Conservation (phyloP, 2,888 invertebrate species). For the Trachelus stipa region DNA sequence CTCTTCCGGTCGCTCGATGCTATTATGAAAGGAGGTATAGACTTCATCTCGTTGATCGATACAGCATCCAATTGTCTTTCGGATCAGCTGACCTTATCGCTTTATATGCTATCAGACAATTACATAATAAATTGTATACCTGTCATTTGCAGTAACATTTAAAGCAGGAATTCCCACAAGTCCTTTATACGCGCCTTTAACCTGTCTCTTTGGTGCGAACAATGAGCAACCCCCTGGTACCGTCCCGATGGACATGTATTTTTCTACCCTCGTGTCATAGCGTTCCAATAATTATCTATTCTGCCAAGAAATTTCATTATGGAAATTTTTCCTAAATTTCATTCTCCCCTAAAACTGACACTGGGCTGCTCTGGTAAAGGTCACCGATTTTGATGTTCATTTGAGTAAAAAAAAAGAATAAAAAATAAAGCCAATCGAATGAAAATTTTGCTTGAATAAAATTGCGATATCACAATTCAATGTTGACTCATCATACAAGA, state of each 20-base stretch:
- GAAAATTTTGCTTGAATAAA: not conserved
- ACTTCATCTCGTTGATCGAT: not conserved
- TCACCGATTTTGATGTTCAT: not conserved
- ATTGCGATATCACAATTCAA: not conserved
- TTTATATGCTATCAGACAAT: not conserved
- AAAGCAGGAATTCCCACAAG: not conserved
- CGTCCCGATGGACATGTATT: not conserved
- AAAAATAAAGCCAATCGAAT: not conserved
- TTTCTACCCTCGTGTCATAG: not conserved
- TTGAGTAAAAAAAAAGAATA: not conserved
- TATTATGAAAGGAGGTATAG: not conserved
- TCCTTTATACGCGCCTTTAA: not conserved
- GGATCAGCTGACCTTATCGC: not conserved
- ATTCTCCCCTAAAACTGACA: not conserved
- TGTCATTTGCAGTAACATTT: not conserved
- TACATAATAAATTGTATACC: not conserved
- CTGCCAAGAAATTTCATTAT: not conserved
- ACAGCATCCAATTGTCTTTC: not conserved
- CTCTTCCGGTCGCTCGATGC: not conserved
- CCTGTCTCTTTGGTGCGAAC: not conserved
- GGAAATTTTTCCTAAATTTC: not conserved
- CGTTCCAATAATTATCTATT: not conserved
- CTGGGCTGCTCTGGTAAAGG: not conserved
- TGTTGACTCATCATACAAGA: not conserved
- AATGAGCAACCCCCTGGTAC: not conserved